Conservation (phyloP, 2,797 vertebrate genomes). For the Sebastes hubbsi region DNA sequence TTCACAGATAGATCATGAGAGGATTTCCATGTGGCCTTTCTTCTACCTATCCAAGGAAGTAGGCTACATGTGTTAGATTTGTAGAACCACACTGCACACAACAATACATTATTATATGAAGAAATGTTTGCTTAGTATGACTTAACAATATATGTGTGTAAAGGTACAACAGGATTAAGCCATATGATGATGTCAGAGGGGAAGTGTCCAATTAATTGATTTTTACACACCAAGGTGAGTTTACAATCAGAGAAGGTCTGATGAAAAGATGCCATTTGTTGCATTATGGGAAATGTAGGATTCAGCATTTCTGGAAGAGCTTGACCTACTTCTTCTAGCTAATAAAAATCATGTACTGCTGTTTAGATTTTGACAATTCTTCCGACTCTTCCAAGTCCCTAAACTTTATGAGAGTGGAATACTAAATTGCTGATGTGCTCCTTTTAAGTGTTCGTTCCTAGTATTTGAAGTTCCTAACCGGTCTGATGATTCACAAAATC, state of each 20-base stretch:
- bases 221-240: not conserved
- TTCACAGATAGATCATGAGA: slow-evolving; percentile 79
- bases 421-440: not conserved
- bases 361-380: not conserved
- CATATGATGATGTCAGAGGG: not conserved
- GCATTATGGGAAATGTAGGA: not conserved
- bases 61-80: not conserved
- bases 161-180: not conserved
- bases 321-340: not conserved
- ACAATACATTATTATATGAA: not conserved
- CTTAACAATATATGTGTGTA: not conserved
- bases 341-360: not conserved
- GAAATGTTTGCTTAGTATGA: not conserved
- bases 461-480: slow-evolving; percentile 3
- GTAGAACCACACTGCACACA: not conserved
- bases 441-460: slow-evolving; percentile 4
- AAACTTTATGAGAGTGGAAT: not conserved
- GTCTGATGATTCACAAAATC: slow-evolving; percentile 52
- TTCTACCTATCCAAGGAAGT: slow-evolving; percentile 35
- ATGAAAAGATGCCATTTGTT: not conserved
- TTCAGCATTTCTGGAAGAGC: not conserved
- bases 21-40: slow-evolving; percentile 71
- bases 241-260: not conserved
- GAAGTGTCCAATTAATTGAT: not conserved
- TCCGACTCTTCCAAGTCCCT: not conserved